Base-by-base conservation (phyloP, 2,888 invertebrate species). In the Lochmaea capreae region DNA sequence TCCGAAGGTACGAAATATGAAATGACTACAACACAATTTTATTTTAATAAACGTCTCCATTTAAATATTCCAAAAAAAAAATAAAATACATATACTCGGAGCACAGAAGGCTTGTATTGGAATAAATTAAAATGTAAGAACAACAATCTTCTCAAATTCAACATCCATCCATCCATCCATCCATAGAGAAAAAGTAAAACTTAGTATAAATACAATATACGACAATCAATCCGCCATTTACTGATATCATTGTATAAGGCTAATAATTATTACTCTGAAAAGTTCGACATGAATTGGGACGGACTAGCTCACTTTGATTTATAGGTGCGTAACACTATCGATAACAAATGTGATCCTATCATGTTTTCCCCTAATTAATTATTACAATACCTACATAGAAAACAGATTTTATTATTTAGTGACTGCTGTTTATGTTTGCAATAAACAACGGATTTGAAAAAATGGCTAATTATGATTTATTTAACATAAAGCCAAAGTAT, bases 1-100 rank as follows among this genome's bases (percentile, higher is more conserved):
- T 70, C 70, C 70, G 63, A n/a, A 62, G 12, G 63, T 63, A 63
- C 63, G 49, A 70, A 70, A 70, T 70, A 63, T 42, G 18, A 70
- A 63, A 63, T 61, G n/a, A 54, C 16, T 16, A 54, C 54, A 54
- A 16, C 16, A 54, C 54, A 54, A 18, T 10, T 54, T 54, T 54
- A 54, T 54, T 54, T 9, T 16, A n/a, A n/a, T n/a, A 54, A 54
- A 18, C 9, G 54, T 54, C 1, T 0, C 16, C 16, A 54, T 54
- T 54, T 10, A 54, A 18, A 54, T 54, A 54, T 49, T 6, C n/a
- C 52, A 14, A 54, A 18, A 10, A 16, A 52, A n/a, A 16, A 52
- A n/a, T n/a, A 2, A 46, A 4, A 46, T 46, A 54, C 8, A 54
- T 54, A 54, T 16, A 16, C 9, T 9, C 9, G 16, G 16, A 54